Evolutionary conservation across 1,140 invertebrate species (phyloP), one percentile per base, ranked within the genome.

Genomic region (Drosophila melanica): DNA sequence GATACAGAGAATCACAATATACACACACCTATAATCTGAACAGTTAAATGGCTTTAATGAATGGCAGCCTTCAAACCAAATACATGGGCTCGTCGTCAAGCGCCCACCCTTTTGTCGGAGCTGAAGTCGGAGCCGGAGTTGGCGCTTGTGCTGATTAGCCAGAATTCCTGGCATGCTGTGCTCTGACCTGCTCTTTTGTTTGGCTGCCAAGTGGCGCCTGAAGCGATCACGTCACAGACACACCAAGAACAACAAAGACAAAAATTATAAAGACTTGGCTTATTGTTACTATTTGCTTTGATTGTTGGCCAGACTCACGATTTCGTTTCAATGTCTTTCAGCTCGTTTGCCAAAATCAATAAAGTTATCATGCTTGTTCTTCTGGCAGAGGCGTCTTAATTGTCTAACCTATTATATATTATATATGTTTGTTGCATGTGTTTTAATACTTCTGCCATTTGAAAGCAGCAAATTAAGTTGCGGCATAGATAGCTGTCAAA

Each of bases 211-310:
- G 73, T 89, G 84, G 84, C 84, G 84, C 84, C 84, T 89, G 76
- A 79, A 89, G 84, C 84, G 63, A 89, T 89, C 84, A 89, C 84
- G 84, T 89, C 84, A 89, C 77, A 89, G 84, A 87, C 82, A 75
- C 59, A 79, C 54, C 75, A 69, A 75, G 62, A 53, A 53, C 12
- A 33, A 33, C 14, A 50, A 7, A 51, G 35, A 16, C 51, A 63
- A 14, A 18, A 48, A 60, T 64, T 48, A 59, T 58, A 60, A 67
- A 51, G 51, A 39, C 35, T 69, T 44, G 18, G 39, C 72, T 85
- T 78, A 77, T 84, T 79, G 81, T 80, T 84, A 76, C 53, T 79
- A 79, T 51, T 68, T 78, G 66, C 42, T 55, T 84, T 76, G 72
- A 84, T 84, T 84, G 80, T 84, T 84, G 62, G 67, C 76, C 81